Conservation (phyloP, 2,888 invertebrate species). For the Drosophila siamana region DNA sequence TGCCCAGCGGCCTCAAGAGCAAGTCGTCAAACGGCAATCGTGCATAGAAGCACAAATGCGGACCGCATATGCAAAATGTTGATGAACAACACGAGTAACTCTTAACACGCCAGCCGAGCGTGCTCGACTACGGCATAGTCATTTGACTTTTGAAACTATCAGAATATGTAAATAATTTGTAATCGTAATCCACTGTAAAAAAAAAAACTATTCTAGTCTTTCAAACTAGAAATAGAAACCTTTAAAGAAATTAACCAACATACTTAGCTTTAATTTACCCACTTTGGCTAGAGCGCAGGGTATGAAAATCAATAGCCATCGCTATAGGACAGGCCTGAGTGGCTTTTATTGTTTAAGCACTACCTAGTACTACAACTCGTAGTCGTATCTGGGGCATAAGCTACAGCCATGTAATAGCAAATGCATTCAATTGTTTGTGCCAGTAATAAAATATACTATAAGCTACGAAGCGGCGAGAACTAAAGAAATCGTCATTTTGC, state of each 20-base stretch:
- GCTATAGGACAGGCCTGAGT: slow-evolving; percentile 41
- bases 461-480: not conserved
- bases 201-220: no score
- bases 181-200: no score
- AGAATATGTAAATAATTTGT: not conserved
- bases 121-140: not conserved
- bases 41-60: slow-evolving; percentile 14
- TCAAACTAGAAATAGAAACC: not conserved
- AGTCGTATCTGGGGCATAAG: slow-evolving; percentile 35
- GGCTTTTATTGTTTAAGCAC: slow-evolving; percentile 66
- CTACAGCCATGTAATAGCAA: slow-evolving; percentile 34
- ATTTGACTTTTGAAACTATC: not conserved
- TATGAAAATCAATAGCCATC: slow-evolving; percentile 60
- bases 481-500: slow-evolving; percentile 15
- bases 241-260: not conserved
- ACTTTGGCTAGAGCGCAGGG: not conserved
- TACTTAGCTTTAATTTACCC: not conserved
- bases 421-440: slow-evolving; percentile 31
- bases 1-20: slow-evolving; percentile 14
- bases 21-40: slow-evolving; percentile 35
- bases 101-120: not conserved
- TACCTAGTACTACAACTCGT: slow-evolving; percentile 4
- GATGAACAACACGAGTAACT: slow-evolving; percentile 4
- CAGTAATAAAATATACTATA: slow-evolving; percentile 22
- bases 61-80: slow-evolving; percentile 19